Base-by-base conservation (phyloP, 2,797 vertebrate species). In the Crocodylus rhombifer region DNA sequence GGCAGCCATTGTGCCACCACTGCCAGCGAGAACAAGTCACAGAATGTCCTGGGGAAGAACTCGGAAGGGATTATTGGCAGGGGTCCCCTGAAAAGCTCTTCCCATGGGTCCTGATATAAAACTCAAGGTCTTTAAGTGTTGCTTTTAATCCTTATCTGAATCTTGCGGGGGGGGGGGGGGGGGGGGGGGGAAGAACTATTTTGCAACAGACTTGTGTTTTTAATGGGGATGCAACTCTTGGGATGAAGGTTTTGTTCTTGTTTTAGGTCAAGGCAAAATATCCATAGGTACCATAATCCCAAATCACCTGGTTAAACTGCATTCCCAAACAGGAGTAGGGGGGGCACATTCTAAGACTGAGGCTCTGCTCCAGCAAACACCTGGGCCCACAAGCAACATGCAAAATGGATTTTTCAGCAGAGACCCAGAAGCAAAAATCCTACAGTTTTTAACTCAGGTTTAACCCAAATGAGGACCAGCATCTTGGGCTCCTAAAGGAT, bases 381-480 rank as follows among this genome's bases (percentile, higher is more conserved):
- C 26, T 15, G 26, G 20, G 51, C 0, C 0, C 6, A 56, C 15
- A 28, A 77, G 12, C 30, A 67, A 25, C 23, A 9, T 6, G 63
- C 33, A 61, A 86, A 86, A 80, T 6, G 55, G 0, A 1, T 4
- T 58, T 42, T 20, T 23, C 1, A 73, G 56, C 7, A 25, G 42
- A 26, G 25, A 82, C 15, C 1, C 1, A 85, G 84, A 82, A 4
- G 15, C 36, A 5, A 14, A 64, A 65, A 73, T 51, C 36, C 7
- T 23, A 51, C 1, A 26, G 14, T 64, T 85, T 63, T 15, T 67
- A 51, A 61, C n/a, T 9, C 64, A 61, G n/a, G 26, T 21, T 0
- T 2, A 15, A 55, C 15, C 7, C 1, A 25, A 65, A 18, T 5
- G 28, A 82, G n/a, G 77, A 26, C 14, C 85, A 58, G 36, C 9